phyloP scores from a whole-genome alignment of 37 sponge, comb jelly and placozoan species.

The Hexactinellida sp. region DNA sequence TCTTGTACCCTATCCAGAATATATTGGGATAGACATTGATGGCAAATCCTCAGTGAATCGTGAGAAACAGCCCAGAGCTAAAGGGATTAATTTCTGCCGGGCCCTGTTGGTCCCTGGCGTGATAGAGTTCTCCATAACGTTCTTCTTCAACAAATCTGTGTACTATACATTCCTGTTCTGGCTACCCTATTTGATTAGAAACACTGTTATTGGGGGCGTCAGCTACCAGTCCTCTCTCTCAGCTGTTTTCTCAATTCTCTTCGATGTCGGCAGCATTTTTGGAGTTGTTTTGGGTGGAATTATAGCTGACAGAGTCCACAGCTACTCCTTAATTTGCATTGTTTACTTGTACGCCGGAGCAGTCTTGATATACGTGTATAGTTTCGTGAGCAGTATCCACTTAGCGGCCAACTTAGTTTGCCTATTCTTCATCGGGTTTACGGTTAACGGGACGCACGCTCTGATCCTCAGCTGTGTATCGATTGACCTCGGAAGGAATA shows the following conservation, averaged over 20 bases:
- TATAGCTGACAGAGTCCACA: neutral
- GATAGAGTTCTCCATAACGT: neutral
- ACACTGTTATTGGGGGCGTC: neutral
- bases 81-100: neutral
- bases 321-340: neutral
- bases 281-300: neutral
- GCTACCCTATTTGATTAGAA: slow-evolving; percentile 4
- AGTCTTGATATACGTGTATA: neutral
- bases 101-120: neutral
- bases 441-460: neutral
- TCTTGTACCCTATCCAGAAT: neutral
- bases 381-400: neutral
- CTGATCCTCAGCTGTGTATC: neutral
- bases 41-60: neutral
- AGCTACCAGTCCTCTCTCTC: neutral
- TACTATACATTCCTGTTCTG: neutral
- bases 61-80: neutral
- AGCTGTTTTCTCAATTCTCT: neutral
- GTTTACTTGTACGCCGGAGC: neutral
- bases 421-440: neutral
- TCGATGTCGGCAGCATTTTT: slow-evolving; percentile 4
- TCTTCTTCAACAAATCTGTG: slow-evolving; percentile 5
- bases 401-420: neutral
- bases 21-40: neutral
- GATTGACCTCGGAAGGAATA: neutral